Conservation (phyloP, 2,797 vertebrate genomes). For the Loris lydekkerianus region DNA sequence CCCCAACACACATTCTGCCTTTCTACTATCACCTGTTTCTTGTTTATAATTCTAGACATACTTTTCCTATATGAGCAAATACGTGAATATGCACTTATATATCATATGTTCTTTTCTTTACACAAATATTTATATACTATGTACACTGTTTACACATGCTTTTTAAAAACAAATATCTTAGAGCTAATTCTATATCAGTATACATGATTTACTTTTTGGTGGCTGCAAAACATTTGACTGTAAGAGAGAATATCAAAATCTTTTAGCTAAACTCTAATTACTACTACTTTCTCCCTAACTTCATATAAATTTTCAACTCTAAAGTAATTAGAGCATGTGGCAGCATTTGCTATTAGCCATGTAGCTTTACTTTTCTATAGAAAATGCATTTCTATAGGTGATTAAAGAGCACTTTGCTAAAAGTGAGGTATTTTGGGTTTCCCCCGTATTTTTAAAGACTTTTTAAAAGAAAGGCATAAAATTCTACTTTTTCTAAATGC, state of each 20-base stretch:
- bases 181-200: neutral
- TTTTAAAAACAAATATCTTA: slow-evolving; percentile 1
- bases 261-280: neutral
- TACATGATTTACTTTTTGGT: neutral
- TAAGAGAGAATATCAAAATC: neutral
- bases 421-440: neutral
- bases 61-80: neutral
- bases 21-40: neutral
- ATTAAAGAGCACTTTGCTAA: neutral
- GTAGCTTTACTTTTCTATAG: neutral
- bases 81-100: neutral
- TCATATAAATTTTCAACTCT: neutral
- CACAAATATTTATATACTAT: neutral
- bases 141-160: neutral
- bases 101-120: neutral
- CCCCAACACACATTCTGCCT: neutral
- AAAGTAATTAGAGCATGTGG: neutral
- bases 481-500: neutral
- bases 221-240: neutral
- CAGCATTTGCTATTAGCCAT: neutral
- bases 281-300: neutral
- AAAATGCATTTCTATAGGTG: neutral
- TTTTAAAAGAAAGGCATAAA: neutral
- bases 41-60: neutral
- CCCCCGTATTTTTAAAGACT: neutral